A percentile compares a stretch with the other conserved stretches of the same genome.
Conservation (phyloP, 2,888 invertebrate genomes). For the Cataglyphis cursor region DNA sequence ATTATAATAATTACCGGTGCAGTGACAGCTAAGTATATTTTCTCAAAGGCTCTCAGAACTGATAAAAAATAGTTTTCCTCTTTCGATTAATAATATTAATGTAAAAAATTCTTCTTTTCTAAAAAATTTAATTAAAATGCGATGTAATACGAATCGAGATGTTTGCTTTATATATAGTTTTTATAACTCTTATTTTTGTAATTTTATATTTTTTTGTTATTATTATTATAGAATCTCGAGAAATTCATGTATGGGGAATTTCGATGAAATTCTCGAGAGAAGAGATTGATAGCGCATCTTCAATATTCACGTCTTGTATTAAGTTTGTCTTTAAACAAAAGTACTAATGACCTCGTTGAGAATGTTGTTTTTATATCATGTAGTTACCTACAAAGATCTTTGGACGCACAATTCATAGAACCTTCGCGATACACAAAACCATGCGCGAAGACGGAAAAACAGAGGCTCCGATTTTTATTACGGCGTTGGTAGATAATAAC, state of each 20-base stretch:
- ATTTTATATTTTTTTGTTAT: neutral
- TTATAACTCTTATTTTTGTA: neutral
- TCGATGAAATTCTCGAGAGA: neutral
- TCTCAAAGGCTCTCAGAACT: neutral
- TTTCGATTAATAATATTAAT: constrained; percentile 1
- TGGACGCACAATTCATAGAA: neutral
- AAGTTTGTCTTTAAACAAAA: neutral
- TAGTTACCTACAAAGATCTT: neutral
- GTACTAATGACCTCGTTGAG: neutral
- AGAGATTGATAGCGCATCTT: neutral
- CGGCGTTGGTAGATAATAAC: constrained; percentile 67
- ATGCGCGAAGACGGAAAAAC: neutral
- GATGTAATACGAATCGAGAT: neutral
- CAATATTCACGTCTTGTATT: neutral
- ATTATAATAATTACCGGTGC: too few species aligned
- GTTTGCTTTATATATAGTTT: neutral
- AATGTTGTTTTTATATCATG: neutral
- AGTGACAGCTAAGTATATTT: neutral
- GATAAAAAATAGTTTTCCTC: neutral
- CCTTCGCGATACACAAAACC: neutral
- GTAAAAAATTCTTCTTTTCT: neutral
- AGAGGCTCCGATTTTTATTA: constrained; percentile 5
- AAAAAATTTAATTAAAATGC: neutral
- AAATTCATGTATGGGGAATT: neutral
- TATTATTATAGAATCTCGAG: neutral